These are phyloP conservation scores for Prorops nasuta DNA, from an alignment of 1,140 invertebrate genomes.

Conservation along the genomic window DNA sequence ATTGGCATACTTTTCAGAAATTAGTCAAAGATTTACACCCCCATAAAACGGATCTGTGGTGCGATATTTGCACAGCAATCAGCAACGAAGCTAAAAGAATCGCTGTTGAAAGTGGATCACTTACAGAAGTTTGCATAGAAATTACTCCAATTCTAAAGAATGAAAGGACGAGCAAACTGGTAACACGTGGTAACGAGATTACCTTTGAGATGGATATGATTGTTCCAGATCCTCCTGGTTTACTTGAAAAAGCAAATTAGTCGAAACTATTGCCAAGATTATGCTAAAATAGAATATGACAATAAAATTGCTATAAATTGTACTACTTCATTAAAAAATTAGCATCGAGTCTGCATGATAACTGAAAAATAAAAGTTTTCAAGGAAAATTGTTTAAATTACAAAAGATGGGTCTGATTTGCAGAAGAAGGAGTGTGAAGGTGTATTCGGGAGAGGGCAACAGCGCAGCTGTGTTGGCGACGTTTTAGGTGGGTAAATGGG, in stretches of 20 bases:
- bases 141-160: conserved; percentile 14
- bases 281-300: too few species aligned
- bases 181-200: conserved; percentile 18
- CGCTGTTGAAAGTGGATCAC: conserved; percentile 6
- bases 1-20: conserved; percentile 27
- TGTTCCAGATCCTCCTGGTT: conserved; percentile 18
- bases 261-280: too few species aligned
- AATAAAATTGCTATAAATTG: too few species aligned
- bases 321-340: too few species aligned
- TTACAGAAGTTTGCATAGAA: conserved; percentile 32
- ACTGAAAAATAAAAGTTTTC: conserved; percentile 8
- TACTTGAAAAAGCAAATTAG: conserved; percentile 15
- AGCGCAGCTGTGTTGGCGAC: not conserved
- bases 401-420: not conserved
- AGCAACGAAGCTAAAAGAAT: conserved; percentile 21
- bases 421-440: conserved; percentile 12
- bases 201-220: conserved; percentile 35
- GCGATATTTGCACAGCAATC: conserved; percentile 25
- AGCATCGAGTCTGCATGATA: too few species aligned
- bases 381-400: not conserved
- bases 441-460: conserved; percentile 23
- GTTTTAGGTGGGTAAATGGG: conserved; percentile 59
- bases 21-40: conserved; percentile 25
- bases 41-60: conserved; percentile 23
- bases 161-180: not conserved